These are phyloP conservation scores for Drosophila nannoptera DNA, from an alignment of 1,140 invertebrate genomes.

Conservation along the genomic window DNA sequence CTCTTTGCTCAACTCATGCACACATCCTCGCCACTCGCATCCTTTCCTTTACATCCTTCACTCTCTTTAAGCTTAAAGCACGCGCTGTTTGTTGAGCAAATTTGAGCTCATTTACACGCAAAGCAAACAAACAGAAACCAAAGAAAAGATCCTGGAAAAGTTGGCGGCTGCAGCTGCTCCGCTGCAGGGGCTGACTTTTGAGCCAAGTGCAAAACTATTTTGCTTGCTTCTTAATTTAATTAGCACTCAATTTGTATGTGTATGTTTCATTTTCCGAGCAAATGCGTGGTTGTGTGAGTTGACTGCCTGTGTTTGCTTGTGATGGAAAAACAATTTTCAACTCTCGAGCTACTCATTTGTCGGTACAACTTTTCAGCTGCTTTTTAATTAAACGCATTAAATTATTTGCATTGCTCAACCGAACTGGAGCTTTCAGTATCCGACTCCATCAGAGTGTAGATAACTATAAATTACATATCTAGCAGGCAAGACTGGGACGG, in stretches of 20 bases:
- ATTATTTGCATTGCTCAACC: constrained; percentile 50
- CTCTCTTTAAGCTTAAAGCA: constrained; percentile 7
- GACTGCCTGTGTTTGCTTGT: constrained; percentile 23
- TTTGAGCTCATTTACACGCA: constrained; percentile 72
- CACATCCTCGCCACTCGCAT: background rate
- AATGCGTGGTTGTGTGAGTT: background rate
- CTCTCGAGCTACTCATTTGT: constrained; percentile 42
- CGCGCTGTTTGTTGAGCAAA: constrained; percentile 66
- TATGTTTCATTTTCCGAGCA: constrained; percentile 1
- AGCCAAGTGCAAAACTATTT: constrained; percentile 63
- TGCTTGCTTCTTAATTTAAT: constrained; percentile 68
- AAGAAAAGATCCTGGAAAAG: constrained; percentile 18
- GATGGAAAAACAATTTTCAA: constrained; percentile 53
- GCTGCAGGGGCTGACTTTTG: constrained; percentile 45
- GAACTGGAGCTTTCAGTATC: constrained; percentile 1
- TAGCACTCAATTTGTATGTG: constrained; percentile 53
- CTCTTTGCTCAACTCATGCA: background rate
- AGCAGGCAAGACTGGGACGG: too few species aligned
- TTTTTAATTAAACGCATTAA: constrained; percentile 71
- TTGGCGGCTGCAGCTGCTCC: constrained; percentile 22
- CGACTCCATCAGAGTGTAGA: too few species aligned
- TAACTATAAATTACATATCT: too few species aligned
- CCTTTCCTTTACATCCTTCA: background rate
- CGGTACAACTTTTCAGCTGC: constrained; percentile 37
- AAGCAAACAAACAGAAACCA: constrained; percentile 32